Percentiles rank a stretch among this genome's conserved stretches.
Evolutionary conservation across 35 echinoderm and acorn worm genomes (phyloP).

Genomic region (Strongylocentrotus purpuratus): DNA sequence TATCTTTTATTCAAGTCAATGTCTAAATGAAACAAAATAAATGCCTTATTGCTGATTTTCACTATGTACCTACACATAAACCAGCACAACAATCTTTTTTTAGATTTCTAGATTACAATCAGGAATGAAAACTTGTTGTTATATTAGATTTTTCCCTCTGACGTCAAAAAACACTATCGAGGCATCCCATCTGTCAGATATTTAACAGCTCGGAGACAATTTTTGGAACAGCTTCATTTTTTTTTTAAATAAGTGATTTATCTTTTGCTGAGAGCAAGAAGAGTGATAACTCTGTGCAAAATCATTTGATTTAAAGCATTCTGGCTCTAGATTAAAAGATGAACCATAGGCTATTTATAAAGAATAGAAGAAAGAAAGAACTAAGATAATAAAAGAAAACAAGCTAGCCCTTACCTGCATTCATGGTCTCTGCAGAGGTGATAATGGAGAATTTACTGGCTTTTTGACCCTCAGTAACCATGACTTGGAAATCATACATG

Average conservation of each 20-base stretch:
- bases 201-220: too few relatives aligned
- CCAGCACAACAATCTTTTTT: background rate
- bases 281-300: too few relatives aligned
- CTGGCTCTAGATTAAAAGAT: too few relatives aligned
- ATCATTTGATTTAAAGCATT: too few relatives aligned
- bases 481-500: conserved; percentile 19
- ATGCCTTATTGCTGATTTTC: background rate
- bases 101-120: background rate
- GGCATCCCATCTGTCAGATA: too few relatives aligned
- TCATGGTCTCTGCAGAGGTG: background rate
- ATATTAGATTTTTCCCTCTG: background rate
- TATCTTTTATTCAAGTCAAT: too few relatives aligned
- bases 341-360: too few relatives aligned
- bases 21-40: background rate
- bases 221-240: too few relatives aligned
- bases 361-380: background rate
- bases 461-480: conserved; percentile 25
- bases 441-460: background rate
- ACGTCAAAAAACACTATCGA: too few relatives aligned
- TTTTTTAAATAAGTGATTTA: too few relatives aligned
- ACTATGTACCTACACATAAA: background rate
- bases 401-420: background rate
- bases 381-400: background rate
- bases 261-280: too few relatives aligned
- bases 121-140: background rate